Percentiles rank a stretch among this genome's conserved stretches.
These are phyloP conservation scores for Myioborus miniatus DNA, from an alignment of 2,797 vertebrate genomes.

Conservation along the genomic window DNA sequence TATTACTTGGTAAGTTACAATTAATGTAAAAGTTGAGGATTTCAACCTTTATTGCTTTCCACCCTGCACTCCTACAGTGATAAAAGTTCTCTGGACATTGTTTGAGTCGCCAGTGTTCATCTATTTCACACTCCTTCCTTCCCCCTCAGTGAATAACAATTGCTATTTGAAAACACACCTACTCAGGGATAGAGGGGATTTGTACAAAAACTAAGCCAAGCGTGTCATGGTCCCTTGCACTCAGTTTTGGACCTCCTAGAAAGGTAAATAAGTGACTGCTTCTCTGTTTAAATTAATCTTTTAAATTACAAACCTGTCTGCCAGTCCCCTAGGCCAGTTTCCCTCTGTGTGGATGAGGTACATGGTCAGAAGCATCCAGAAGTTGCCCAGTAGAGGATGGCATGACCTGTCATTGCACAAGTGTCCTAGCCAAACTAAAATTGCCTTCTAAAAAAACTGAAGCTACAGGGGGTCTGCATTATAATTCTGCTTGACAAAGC, in stretches of 20 bases:
- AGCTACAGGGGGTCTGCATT: neutral
- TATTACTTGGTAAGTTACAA: neutral
- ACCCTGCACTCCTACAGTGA: neutral
- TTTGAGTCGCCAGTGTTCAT: neutral
- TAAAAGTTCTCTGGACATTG: neutral
- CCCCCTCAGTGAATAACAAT: neutral
- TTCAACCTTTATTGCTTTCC: neutral
- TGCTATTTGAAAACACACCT: neutral
- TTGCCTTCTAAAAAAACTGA: neutral
- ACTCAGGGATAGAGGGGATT: neutral
- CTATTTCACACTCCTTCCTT: neutral
- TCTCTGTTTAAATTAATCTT: neutral
- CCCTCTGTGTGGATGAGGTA: neutral
- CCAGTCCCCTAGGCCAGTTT: neutral
- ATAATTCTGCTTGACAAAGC: neutral
- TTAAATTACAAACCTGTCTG: neutral
- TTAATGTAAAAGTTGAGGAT: neutral
- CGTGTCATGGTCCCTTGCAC: fast-evolving
- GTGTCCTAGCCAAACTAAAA: neutral
- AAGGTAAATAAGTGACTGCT: neutral
- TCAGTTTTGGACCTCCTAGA: neutral
- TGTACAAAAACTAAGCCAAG: neutral
- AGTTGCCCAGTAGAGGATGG: neutral
- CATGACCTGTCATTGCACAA: neutral
- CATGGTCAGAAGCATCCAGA: neutral